Percentiles rank a stretch among this genome's conserved stretches.
phyloP scores from a whole-genome alignment of 2,797 vertebrate species.

The Dromococcyx pavoninus region DNA sequence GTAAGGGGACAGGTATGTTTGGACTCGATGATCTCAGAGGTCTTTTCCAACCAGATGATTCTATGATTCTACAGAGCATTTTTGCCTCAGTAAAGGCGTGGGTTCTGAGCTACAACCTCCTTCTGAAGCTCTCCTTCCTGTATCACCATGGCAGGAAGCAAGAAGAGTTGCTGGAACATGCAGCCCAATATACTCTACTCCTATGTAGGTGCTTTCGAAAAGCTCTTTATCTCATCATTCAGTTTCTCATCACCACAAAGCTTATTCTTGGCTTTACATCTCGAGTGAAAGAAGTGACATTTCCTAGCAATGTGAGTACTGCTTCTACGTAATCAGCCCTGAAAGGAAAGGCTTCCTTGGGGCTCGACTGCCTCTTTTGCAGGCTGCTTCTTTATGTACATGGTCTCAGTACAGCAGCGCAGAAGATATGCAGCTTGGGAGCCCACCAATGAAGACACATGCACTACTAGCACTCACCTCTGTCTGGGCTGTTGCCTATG shows the following conservation, averaged over 20 bases:
- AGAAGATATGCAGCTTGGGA: neutral
- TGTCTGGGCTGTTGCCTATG: neutral
- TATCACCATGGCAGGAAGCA: neutral
- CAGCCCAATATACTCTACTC: neutral
- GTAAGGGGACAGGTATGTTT: too few relatives aligned
- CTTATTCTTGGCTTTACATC: neutral
- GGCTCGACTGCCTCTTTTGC: fast-evolving
- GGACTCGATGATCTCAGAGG: too few relatives aligned
- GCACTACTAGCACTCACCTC: too few relatives aligned
- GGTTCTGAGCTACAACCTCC: neutral
- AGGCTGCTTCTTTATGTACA: neutral
- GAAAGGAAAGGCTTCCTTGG: neutral
- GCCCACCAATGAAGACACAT: neutral
- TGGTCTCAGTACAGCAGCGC: neutral
- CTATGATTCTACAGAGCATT: neutral
- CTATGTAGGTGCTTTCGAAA: neutral
- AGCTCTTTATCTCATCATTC: neutral
- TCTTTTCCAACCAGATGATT: too few relatives aligned
- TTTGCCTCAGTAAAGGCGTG: neutral
- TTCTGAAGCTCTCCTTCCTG: neutral
- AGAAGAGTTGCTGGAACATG: neutral
- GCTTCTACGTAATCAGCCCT: neutral
- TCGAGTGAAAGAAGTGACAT: neutral
- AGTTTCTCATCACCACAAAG: neutral
- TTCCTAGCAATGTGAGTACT: neutral